Base-by-base conservation (phyloP, 2,888 invertebrate genomes). In the Lochmaea crataegi region DNA sequence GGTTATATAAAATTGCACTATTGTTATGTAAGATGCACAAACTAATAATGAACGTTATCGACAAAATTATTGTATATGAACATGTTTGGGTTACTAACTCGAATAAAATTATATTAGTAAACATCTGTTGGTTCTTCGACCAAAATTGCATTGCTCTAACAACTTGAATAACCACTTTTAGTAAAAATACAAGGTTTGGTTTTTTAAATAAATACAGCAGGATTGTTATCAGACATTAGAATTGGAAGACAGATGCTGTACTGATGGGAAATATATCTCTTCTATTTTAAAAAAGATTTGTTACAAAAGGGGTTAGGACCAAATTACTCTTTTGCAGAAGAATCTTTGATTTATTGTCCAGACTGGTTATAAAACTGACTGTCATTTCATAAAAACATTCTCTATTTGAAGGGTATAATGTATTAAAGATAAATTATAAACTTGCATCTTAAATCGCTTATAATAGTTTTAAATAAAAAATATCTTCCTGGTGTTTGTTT, bases 11-110 rank as follows among this genome's bases (percentile, higher is more conserved):
- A 22, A 61, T 6, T 16, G 58, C 68, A 68, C 56, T 68, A 45
- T 51, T 53, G 51, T 61, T 68, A 53, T 63, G 63, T 22, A 22
- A 56, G 41, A 69, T 63, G 53, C 69, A 65, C 65, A 71, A 71
- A 71, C 68, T 53, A 68, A 63, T 68, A n/a, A 16, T 42, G 5
- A 63, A 6, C 16, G 22, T 58, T 58, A 32, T 32, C 10, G 7
- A 53, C 7, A 53, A 18, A 12, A 53, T 16, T 10, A 53, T 18
- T 9, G 16, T n/a, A 2, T 48, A n/a, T 48, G 14, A 48, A 53
- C 10, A 53, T 53, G 6, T 53, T 53, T 53, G 53, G 53, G 53
- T 0, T 53, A 53, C 18, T 53, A 53, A 53, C 16, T 53, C 9
- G 7, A 18, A 0, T 16, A 7, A 14, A 51, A 14, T 14, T 48